Conservation (phyloP, 2,113 vertebrate genomes). For the Martes martes region DNA sequence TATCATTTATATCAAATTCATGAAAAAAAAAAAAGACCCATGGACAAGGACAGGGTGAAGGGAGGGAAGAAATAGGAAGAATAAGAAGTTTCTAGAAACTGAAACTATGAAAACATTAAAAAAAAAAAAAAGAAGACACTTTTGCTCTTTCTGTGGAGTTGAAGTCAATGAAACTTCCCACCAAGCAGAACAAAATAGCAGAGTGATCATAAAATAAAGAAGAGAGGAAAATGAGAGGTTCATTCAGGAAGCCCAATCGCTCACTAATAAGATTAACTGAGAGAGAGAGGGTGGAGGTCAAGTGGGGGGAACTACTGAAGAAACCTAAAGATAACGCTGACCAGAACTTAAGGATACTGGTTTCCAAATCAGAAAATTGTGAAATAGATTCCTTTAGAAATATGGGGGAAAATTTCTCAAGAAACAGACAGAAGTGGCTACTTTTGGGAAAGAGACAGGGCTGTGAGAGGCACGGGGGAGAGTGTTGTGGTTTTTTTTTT, state of each 20-base stretch:
- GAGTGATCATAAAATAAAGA: background rate
- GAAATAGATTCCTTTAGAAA: background rate
- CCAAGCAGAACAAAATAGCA: background rate
- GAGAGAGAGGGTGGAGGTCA: no score
- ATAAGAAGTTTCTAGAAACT: background rate
- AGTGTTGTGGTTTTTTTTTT: background rate
- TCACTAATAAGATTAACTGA: background rate
- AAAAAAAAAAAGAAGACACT: background rate
- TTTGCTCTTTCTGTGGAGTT: background rate
- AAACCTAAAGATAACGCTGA: background rate
- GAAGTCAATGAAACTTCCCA: background rate
- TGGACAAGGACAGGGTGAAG: background rate
- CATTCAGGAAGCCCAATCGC: background rate
- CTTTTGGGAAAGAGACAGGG: background rate
- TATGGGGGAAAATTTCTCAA: background rate
- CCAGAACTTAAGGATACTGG: background rate
- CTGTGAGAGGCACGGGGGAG: accelerated
- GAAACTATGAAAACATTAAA: background rate
- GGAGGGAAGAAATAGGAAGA: background rate
- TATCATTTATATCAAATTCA: background rate
- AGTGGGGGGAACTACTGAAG: background rate
- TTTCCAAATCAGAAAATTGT: background rate
- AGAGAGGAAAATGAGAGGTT: background rate
- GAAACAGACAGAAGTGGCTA: background rate
- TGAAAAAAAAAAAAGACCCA: background rate